These are phyloP conservation scores for Aulostomus chinensis DNA, from an alignment of 2,797 vertebrate species.

Conservation along the genomic window DNA sequence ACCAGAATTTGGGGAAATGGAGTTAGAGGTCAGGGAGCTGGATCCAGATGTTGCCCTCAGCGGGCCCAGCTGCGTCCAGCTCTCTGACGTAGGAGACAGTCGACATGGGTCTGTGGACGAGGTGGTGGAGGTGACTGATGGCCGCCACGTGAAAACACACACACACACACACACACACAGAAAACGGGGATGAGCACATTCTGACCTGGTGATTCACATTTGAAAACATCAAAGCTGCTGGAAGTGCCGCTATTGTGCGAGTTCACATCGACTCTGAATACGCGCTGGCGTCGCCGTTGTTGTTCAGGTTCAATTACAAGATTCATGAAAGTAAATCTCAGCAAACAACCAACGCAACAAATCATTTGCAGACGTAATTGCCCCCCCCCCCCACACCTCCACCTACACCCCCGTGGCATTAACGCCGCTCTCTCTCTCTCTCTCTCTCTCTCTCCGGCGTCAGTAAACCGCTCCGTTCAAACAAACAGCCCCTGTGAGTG, in stretches of 20 bases:
- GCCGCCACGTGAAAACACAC: constrained; percentile 60
- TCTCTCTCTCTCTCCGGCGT: constrained; percentile 63
- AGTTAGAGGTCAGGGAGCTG: neutral
- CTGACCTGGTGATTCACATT: no score
- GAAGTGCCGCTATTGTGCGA: no score
- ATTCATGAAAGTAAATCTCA: no score
- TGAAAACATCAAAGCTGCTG: no score
- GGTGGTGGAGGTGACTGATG: constrained; percentile 78
- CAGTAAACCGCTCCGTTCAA: constrained; percentile 80
- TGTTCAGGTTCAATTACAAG: no score
- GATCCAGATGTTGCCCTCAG: neutral
- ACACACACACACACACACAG: constrained; percentile 12
- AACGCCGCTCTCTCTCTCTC: constrained; percentile 42
- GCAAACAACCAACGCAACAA: no score
- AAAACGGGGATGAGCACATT: neutral
- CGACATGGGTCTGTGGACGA: constrained; percentile 49
- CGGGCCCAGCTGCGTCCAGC: constrained; percentile 22
- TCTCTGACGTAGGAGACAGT: constrained; percentile 37
- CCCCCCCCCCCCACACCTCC: no score
- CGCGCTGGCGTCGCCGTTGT: no score
- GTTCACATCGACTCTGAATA: no score
- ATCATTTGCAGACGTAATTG: no score
- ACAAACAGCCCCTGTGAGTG: constrained; percentile 71
- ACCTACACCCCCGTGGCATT: constrained; percentile 47
- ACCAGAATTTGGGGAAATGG: no score